These are phyloP conservation scores for Onychomys leucogaster DNA, from an alignment of 2,797 vertebrate species.

Conservation along the genomic window DNA sequence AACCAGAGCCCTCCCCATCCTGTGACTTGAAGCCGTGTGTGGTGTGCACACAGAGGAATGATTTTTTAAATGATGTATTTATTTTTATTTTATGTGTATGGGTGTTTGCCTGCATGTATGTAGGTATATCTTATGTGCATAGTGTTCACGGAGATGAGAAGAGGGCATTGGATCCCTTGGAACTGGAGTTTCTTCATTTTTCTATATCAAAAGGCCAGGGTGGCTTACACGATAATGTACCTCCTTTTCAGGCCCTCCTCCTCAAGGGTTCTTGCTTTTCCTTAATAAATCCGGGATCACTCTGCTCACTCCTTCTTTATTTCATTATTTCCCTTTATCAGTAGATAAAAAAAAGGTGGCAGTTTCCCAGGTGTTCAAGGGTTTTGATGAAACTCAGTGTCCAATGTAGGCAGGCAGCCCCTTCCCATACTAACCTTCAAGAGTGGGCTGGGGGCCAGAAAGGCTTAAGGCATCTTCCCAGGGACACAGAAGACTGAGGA, in stretches of 20 bases:
- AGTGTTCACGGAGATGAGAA: neutral
- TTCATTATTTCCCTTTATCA: neutral
- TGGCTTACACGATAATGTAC: neutral
- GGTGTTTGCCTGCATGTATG: no score
- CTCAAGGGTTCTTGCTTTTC: neutral
- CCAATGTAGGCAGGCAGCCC: neutral
- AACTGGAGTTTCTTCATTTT: neutral
- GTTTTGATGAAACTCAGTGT: slow-evolving; percentile 44
- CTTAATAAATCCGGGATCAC: neutral
- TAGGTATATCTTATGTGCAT: neutral
- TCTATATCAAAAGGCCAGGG: neutral
- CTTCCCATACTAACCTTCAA: neutral
- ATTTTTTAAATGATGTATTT: neutral
- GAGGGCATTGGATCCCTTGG: no score
- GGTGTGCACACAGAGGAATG: neutral
- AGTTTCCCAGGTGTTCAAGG: neutral
- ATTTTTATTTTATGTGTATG: neutral
- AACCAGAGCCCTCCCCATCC: neutral
- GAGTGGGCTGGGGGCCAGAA: neutral
- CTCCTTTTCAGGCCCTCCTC: neutral
- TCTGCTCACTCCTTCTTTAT: neutral
- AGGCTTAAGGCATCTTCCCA: neutral
- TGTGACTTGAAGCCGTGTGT: neutral
- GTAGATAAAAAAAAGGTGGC: slow-evolving; percentile 43
- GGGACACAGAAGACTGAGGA: slow-evolving; percentile 24